Evolutionary conservation across 2,797 vertebrate genomes (phyloP).

Genomic region (Atherinosoma microstoma): DNA sequence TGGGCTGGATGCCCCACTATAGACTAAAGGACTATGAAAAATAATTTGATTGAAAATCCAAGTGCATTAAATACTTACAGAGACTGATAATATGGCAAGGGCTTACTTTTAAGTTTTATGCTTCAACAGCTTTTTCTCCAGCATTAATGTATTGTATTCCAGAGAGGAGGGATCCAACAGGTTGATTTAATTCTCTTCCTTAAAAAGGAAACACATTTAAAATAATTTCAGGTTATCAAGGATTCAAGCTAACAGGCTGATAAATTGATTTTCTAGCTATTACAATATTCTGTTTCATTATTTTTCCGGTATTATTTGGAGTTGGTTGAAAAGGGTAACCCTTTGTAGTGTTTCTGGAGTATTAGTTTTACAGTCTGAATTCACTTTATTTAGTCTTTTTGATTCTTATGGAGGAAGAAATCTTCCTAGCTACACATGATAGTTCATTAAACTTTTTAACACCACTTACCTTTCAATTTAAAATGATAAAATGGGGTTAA

Average conservation of each 20-base stretch:
- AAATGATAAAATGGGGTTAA: not conserved
- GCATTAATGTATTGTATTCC: conserved; percentile 1
- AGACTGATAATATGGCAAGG: conserved; percentile 26
- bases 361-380: not conserved
- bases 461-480: not conserved
- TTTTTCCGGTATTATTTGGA: not conserved
- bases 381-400: not conserved
- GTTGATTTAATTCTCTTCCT: conserved; percentile 13
- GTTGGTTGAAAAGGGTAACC: not conserved
- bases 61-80: conserved; percentile 26
- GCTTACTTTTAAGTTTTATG: conserved; percentile 17
- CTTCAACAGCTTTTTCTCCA: conserved; percentile 12
- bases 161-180: conserved; percentile 6
- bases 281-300: not conserved
- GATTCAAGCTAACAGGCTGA: not conserved
- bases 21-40: conserved; percentile 1
- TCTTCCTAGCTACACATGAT: not conserved
- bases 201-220: not conserved
- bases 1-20: not conserved
- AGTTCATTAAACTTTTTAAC: not conserved
- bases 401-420: not conserved
- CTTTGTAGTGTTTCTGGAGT: not conserved
- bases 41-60: conserved; percentile 3
- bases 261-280: conserved; percentile 2
- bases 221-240: conserved; percentile 4